Evolutionary conservation across 2,113 vertebrate species (phyloP).

Genomic region (Thermophis baileyi): DNA sequence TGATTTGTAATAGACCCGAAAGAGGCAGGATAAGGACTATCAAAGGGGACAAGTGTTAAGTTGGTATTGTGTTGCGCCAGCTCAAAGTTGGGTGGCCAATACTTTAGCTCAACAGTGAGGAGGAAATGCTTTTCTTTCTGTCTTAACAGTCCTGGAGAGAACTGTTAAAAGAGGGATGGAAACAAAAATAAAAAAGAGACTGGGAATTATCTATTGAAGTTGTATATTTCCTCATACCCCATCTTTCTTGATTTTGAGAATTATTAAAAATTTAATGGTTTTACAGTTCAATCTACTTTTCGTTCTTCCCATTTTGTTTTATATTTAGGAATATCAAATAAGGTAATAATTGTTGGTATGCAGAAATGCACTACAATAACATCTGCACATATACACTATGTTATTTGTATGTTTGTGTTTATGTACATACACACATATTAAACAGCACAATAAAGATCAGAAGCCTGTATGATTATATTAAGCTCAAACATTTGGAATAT

Average conservation of each 20-base stretch:
- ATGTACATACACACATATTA: not conserved
- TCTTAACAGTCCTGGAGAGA: not conserved
- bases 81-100: not conserved
- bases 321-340: not conserved
- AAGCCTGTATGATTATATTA: not conserved
- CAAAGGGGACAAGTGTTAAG: not conserved
- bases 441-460: not conserved
- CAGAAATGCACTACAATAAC: not conserved
- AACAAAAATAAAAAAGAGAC: not conserved
- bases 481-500: not conserved
- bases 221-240: not conserved
- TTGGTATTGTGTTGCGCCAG: not conserved
- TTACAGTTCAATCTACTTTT: not conserved
- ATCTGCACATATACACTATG: not conserved
- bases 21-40: not conserved
- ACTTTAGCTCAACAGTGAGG: not conserved
- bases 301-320: not conserved
- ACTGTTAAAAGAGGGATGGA: not conserved
- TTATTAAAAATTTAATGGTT: not conserved
- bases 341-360: not conserved
- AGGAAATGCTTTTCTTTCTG: not conserved
- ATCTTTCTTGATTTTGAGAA: not conserved
- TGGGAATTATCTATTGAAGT: not conserved
- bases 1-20: not conserved
- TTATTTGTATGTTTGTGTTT: not conserved